phyloP scores from a whole-genome alignment of 2,797 vertebrate genomes.

The Pelochelys cantorii region DNA sequence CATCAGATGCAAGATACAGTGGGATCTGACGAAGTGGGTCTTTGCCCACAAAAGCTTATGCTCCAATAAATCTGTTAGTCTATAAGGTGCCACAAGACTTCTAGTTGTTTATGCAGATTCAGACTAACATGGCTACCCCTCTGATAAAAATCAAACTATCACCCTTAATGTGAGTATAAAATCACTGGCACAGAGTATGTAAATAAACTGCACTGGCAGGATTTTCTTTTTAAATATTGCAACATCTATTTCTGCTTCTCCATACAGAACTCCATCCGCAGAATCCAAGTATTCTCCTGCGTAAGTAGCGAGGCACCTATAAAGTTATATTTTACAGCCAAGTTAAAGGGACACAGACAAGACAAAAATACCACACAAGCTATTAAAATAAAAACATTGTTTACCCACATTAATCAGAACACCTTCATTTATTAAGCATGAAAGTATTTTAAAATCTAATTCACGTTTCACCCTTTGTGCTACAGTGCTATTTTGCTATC shows the following conservation, averaged over 20 bases:
- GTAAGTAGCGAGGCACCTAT: background rate
- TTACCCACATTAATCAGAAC: background rate
- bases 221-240: background rate
- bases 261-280: background rate
- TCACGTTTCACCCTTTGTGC: background rate
- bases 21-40: no score
- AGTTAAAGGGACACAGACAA: background rate
- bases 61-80: no score
- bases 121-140: no score
- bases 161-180: background rate
- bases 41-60: no score
- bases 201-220: background rate
- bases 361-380: background rate
- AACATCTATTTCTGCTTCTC: background rate
- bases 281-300: background rate
- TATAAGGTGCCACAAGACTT: no score
- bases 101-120: no score
- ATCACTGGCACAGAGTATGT: rapidly evolving
- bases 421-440: background rate
- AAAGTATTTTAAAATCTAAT: background rate
- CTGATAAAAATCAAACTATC: background rate
- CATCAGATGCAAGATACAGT: no score
- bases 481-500: background rate
- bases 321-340: background rate
- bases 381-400: background rate